Conservation (phyloP, 2,888 invertebrate genomes). For the Acrocyrtus sp. region DNA sequence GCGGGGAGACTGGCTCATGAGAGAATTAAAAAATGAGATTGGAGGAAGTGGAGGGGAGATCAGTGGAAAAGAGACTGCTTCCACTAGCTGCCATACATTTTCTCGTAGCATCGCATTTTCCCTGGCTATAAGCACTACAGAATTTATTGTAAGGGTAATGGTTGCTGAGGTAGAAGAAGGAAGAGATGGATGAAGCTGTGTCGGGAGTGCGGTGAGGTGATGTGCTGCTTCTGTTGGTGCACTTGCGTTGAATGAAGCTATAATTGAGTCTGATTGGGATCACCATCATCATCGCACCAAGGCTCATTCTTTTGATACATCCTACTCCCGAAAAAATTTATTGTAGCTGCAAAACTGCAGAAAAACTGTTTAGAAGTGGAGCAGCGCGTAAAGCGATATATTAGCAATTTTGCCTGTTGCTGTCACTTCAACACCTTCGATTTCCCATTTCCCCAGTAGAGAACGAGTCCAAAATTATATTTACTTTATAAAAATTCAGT, state of each 20-base stretch:
- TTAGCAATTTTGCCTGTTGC: neutral
- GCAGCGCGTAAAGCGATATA: neutral
- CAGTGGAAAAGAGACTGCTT: neutral
- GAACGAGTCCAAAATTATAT: too few species aligned
- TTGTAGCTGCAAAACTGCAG: too few species aligned
- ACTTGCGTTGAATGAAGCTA: slow-evolving; percentile 9
- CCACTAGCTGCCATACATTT: too few species aligned
- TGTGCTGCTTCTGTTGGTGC: slow-evolving; percentile 14
- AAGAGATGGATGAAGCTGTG: neutral
- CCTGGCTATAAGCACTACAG: slow-evolving; percentile 2
- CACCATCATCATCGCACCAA: neutral
- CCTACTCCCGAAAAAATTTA: too few species aligned
- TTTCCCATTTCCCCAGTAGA: neutral
- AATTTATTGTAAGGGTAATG: slow-evolving; percentile 31
- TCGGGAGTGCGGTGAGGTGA: too few species aligned
- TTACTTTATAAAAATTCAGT: too few species aligned
- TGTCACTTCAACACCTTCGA: slow-evolving; percentile 12
- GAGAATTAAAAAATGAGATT: neutral
- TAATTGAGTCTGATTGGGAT: slow-evolving; percentile 21
- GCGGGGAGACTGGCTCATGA: too few species aligned
- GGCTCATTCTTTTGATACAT: neutral
- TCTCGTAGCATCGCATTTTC: too few species aligned
- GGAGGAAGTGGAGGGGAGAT: neutral
- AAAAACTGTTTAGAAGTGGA: too few species aligned
- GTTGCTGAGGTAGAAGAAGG: neutral